phyloP scores from a whole-genome alignment of 2,797 vertebrate species.

The Caiman crocodilus region DNA sequence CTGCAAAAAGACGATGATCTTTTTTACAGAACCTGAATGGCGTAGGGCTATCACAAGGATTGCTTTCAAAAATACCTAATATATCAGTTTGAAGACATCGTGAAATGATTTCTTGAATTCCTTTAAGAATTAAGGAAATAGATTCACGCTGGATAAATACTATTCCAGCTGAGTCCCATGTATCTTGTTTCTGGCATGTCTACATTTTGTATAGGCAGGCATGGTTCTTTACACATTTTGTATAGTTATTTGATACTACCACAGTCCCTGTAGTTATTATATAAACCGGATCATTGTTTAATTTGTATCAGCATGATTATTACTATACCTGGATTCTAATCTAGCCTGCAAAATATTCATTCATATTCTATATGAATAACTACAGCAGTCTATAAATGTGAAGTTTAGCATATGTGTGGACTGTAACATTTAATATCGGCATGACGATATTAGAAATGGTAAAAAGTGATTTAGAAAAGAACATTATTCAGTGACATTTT shows the following conservation, averaged over 20 bases:
- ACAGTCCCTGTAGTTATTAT: not conserved
- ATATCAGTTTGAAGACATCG: not conserved
- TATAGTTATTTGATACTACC: conserved; percentile 52
- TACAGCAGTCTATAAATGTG: conserved; percentile 16
- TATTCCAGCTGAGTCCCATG: conserved; percentile 10
- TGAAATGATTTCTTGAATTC: not conserved
- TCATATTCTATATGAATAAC: conserved; percentile 34
- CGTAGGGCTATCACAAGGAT: not conserved
- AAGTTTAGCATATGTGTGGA: conserved; percentile 55
- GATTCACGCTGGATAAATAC: not conserved
- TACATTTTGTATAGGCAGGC: not conserved
- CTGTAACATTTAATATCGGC: conserved; percentile 33
- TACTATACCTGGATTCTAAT: conserved; percentile 48
- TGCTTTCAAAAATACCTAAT: not conserved
- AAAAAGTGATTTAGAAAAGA: conserved; percentile 30
- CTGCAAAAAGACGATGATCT: not conserved
- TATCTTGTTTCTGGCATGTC: not conserved
- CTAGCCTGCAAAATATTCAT: conserved; percentile 60
- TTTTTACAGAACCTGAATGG: not conserved
- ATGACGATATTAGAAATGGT: conserved; percentile 35
- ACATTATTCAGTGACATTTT: conserved; percentile 17
- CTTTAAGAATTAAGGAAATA: not conserved
- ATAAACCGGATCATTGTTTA: conserved; percentile 33
- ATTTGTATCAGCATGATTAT: conserved; percentile 53
- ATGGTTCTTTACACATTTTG: not conserved